These are phyloP conservation scores for Centruroides sculpturatus DNA, from an alignment of 1,140 invertebrate species.

Conservation along the genomic window DNA sequence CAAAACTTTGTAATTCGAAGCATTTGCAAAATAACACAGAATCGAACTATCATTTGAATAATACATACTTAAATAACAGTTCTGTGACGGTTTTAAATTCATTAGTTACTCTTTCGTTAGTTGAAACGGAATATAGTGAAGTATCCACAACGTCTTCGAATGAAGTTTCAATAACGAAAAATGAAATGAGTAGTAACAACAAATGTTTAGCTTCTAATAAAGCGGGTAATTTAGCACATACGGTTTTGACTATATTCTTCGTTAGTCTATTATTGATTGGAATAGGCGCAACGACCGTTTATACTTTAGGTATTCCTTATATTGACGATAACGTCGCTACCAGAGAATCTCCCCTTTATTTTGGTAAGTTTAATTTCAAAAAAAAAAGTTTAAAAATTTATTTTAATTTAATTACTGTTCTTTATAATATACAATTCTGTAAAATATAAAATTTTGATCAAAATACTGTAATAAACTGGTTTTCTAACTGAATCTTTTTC, in stretches of 20 bases:
- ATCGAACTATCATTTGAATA: too few species aligned
- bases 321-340: conserved; percentile 87
- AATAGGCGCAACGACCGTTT: conserved; percentile 81
- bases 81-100: too few species aligned
- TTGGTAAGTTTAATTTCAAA: conserved; percentile 46
- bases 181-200: neutral
- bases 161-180: neutral
- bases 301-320: conserved; percentile 82
- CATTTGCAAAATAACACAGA: too few species aligned
- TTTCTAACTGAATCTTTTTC: too few species aligned
- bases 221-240: conserved; percentile 7
- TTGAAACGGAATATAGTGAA: neutral
- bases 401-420: too few species aligned
- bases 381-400: too few species aligned
- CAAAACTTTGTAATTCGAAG: conserved; percentile 10
- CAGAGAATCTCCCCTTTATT: conserved; percentile 82
- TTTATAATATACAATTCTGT: too few species aligned
- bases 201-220: neutral
- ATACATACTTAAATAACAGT: too few species aligned
- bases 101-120: too few species aligned
- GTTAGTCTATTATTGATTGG: conserved; percentile 74
- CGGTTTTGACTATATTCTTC: conserved; percentile 61
- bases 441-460: too few species aligned
- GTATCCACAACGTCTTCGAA: neutral
- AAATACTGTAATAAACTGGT: too few species aligned